Evolutionary conservation across 2,797 vertebrate genomes (phyloP), one percentile per base, ranked within the genome.

Genomic region (Characodon lateralis): DNA sequence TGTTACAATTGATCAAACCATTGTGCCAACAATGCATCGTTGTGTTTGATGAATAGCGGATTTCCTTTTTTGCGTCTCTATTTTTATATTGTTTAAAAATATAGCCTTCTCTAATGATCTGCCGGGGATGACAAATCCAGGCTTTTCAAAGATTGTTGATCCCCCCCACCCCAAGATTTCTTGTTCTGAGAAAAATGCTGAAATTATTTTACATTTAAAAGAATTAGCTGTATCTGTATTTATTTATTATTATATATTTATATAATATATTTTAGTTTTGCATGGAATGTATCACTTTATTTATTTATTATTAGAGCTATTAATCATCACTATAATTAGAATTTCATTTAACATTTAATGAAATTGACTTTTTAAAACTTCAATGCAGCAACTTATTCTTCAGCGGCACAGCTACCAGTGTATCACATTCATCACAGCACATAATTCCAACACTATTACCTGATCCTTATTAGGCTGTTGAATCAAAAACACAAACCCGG

Each of bases 301-400:
- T 76, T 5, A 46, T 73, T 55, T 26, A 9, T 73, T 76, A 35
- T 7, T 24, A 41, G 1, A 24, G 43, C 24, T 53, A 56, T 22
- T 59, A n/a, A 71, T 41, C 65, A 28, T 48, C 3, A 0, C 35
- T 55, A 63, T 35, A 51, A 61, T 58, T 50, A 75, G 31, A 63
- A 13, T 63, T 28, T 53, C 8, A 78, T 72, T 41, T 24, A 71
- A 73, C 2, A 13, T 69, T 58, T 66, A 74, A 71, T 63, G 31
- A 48, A 63, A 24, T 18, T 22, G 50, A 71, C 61, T 51, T 76
- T 35, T 72, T 41, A 68, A 71, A 65, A 46, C 58, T 63, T 39
- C 4, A 59, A 31, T 31, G 26, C 58, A 50, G 74, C 41, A 50
- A 71, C n/a, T 73, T 24, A 65, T 73, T 59, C 51, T 78, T 73